Evolutionary conservation across 2,113 vertebrate species (phyloP).

Genomic region (Pseudorhombus dupliciocellatus): DNA sequence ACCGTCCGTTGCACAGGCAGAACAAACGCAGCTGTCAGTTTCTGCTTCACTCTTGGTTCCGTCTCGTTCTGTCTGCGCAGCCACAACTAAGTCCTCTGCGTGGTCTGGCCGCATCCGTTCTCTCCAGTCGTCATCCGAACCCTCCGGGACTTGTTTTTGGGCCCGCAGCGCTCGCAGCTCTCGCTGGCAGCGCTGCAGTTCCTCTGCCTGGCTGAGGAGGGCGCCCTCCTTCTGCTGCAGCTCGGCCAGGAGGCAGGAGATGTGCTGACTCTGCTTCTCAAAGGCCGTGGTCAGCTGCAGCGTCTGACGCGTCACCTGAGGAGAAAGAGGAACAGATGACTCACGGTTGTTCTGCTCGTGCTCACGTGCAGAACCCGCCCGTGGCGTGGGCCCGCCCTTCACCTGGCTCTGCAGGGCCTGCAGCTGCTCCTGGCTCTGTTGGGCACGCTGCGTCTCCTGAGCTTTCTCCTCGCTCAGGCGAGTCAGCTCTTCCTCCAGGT

Average conservation of each 20-base stretch:
- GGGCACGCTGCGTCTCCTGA: conserved; percentile 66
- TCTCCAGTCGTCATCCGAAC: background rate
- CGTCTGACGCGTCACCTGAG: conserved; percentile 80
- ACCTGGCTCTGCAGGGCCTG: conserved; percentile 80
- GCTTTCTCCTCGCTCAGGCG: conserved; percentile 62
- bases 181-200: conserved; percentile 66
- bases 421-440: conserved; percentile 75
- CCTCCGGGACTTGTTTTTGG: background rate
- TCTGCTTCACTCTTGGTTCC: too few relatives aligned
- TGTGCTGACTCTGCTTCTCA: conserved; percentile 82
- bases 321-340: too few relatives aligned
- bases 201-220: conserved; percentile 66
- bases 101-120: too few relatives aligned
- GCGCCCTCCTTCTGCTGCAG: conserved; percentile 76
- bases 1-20: too few relatives aligned
- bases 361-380: too few relatives aligned
- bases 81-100: too few relatives aligned
- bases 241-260: conserved; percentile 78
- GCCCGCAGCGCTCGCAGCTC: conserved; percentile 58
- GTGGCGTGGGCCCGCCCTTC: too few relatives aligned
- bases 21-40: too few relatives aligned
- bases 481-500: conserved; percentile 67
- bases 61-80: too few relatives aligned
- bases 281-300: conserved; percentile 81
- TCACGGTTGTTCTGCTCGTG: too few relatives aligned